Evolutionary conservation across 64 coral and sea anemone genomes (phyloP).

Genomic region (Astreopora myriophthalma): DNA sequence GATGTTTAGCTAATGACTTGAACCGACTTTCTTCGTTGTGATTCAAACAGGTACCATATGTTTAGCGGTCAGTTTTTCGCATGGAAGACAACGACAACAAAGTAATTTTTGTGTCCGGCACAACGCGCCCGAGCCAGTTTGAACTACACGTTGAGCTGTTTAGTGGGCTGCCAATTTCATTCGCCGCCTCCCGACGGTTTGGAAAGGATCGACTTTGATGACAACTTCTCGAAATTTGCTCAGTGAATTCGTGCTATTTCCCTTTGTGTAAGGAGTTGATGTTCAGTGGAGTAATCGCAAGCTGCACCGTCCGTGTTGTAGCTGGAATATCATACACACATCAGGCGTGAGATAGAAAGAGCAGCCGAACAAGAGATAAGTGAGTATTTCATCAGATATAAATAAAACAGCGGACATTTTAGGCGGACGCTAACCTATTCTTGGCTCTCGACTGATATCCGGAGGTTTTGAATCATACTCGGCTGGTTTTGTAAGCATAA

Average conservation of each 20-base stretch:
- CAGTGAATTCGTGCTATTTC: too few relatives aligned
- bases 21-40: constrained; percentile 41
- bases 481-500: not conserved
- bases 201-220: not conserved
- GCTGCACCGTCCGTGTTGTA: not conserved
- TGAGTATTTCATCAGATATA: not conserved
- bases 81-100: constrained; percentile 45
- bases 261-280: not conserved
- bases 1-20: constrained; percentile 42
- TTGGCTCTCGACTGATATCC: not conserved
- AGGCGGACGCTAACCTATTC: not conserved
- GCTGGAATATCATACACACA: not conserved
- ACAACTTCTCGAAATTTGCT: not conserved
- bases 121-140: not conserved
- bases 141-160: not conserved
- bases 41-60: constrained; percentile 60
- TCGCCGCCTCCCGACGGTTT: not conserved
- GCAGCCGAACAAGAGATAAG: not conserved
- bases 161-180: not conserved
- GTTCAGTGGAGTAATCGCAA: not conserved
- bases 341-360: not conserved
- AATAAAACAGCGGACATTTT: not conserved
- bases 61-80: constrained; percentile 46
- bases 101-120: not conserved
- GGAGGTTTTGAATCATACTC: not conserved